phyloP scores from a whole-genome alignment of 1,140 invertebrate genomes.

The Papilio polyxenes region DNA sequence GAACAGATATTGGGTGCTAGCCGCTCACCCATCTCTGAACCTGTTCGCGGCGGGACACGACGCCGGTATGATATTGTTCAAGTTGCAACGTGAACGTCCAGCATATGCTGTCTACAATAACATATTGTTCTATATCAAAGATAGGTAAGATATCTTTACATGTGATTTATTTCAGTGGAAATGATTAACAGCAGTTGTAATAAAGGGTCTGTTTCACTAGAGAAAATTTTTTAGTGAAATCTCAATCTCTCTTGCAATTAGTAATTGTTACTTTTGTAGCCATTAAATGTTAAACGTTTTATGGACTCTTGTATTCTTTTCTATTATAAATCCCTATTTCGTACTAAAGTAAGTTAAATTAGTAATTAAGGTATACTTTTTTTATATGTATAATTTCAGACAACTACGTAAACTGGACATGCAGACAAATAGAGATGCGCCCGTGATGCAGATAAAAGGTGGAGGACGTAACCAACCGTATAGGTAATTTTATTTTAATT shows the following conservation, averaged over 20 bases:
- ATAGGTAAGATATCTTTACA: constrained; percentile 81
- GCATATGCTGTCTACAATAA: constrained; percentile 97
- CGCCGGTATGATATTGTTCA: constrained; percentile 88
- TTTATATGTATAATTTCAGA: constrained; percentile 52
- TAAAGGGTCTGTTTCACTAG: neutral
- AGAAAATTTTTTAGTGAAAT: neutral
- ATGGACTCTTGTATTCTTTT: too few relatives aligned
- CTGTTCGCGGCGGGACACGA: constrained; percentile 97
- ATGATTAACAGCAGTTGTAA: neutral
- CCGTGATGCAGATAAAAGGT: constrained; percentile 96
- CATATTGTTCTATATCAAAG: constrained; percentile 97
- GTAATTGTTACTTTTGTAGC: too few relatives aligned
- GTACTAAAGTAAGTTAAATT: too few relatives aligned
- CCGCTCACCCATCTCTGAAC: constrained; percentile 93
- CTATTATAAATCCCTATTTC: too few relatives aligned
- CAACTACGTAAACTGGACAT: constrained; percentile 95
- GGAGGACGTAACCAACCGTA: constrained; percentile 86
- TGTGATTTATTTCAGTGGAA: constrained; percentile 14
- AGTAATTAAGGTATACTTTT: too few relatives aligned
- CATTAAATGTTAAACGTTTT: too few relatives aligned
- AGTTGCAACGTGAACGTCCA: constrained; percentile 96
- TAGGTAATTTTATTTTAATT: constrained; percentile 79
- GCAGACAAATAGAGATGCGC: constrained; percentile 94
- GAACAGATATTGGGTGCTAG: constrained; percentile 94
- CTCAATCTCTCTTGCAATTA: too few relatives aligned